Evolutionary conservation across 2,888 invertebrate genomes (phyloP).

Genomic region (Salticus scenicus): DNA sequence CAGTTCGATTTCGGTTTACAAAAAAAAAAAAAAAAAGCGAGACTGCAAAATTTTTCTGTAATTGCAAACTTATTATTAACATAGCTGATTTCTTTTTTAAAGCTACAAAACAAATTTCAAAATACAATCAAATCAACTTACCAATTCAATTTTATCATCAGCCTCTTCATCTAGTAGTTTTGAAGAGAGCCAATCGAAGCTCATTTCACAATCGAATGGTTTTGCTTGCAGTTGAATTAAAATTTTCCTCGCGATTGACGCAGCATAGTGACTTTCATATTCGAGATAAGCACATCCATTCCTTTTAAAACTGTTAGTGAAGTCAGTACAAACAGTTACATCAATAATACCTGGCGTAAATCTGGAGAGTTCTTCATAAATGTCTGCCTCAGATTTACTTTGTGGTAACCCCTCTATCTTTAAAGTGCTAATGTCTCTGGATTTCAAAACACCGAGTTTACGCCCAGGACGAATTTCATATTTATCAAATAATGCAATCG

Average conservation of each 20-base stretch:
- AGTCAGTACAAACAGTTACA: constrained; percentile 81
- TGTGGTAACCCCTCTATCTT: constrained; percentile 86
- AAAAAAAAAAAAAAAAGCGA: no score
- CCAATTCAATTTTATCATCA: no score
- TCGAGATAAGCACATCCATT: constrained; percentile 90
- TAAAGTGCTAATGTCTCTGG: constrained; percentile 87
- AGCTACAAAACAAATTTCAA: no score
- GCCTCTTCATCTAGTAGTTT: no score
- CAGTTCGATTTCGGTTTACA: no score
- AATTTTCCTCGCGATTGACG: constrained; percentile 77
- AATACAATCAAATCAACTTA: no score
- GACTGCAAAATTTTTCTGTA: no score
- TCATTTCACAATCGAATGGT: constrained; percentile 80
- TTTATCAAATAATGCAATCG: constrained; percentile 82
- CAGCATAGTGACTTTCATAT: constrained; percentile 83
- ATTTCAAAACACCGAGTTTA: constrained; percentile 84
- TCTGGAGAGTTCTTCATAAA: constrained; percentile 79
- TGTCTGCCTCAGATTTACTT: constrained; percentile 80
- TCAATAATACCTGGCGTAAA: constrained; percentile 82
- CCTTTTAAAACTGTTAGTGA: constrained; percentile 80
- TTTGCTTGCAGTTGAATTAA: constrained; percentile 76
- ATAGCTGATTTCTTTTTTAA: no score
- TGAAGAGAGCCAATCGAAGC: constrained; percentile 91
- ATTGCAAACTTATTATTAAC: no score
- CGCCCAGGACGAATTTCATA: constrained; percentile 82